Percentiles rank a stretch among this genome's conserved stretches.
Conservation (phyloP, 1,140 invertebrate genomes). For the Lucilia sericata region DNA sequence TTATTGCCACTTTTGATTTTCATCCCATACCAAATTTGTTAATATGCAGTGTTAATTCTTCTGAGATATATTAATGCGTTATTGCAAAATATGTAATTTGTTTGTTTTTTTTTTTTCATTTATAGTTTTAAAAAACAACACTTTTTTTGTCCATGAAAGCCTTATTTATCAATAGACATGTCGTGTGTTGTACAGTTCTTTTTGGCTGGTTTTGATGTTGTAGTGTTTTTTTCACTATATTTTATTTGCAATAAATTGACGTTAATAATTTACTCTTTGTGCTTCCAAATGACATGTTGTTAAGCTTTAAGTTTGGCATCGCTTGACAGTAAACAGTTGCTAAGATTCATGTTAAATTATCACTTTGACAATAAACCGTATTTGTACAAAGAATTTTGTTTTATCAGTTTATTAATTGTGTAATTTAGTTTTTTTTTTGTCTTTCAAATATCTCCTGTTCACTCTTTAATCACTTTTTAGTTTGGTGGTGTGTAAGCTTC, state of each 20-base stretch:
- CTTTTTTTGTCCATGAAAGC: background rate
- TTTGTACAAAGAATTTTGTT: constrained; percentile 40
- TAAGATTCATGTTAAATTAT: constrained; percentile 44
- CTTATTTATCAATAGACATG: constrained; percentile 34
- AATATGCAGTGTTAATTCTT: constrained; percentile 29
- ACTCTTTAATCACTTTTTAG: background rate
- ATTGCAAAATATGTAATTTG: constrained; percentile 7
- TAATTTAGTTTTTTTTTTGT: background rate
- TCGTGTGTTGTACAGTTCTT: background rate
- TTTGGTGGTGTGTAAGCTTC: background rate
- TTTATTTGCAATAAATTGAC: constrained; percentile 32
- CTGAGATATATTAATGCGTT: background rate
- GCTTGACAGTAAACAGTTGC: constrained; percentile 38
- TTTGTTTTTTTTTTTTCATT: background rate
- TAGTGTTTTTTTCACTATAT: constrained; percentile 5
- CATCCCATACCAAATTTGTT: constrained; percentile 34
- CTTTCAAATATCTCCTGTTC: background rate
- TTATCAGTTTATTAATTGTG: constrained; percentile 36
- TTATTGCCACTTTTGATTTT: background rate
- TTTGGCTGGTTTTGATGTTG: background rate
- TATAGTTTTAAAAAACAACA: background rate
- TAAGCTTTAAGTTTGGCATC: constrained; percentile 37
- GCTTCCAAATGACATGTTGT: constrained; percentile 10
- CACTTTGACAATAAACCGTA: constrained; percentile 39
- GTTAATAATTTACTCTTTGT: constrained; percentile 38